A percentile compares a stretch with the other conserved stretches of the same genome.
Evolutionary conservation across 2,113 vertebrate genomes (phyloP).

Genomic region (Oriolus oriolus): DNA sequence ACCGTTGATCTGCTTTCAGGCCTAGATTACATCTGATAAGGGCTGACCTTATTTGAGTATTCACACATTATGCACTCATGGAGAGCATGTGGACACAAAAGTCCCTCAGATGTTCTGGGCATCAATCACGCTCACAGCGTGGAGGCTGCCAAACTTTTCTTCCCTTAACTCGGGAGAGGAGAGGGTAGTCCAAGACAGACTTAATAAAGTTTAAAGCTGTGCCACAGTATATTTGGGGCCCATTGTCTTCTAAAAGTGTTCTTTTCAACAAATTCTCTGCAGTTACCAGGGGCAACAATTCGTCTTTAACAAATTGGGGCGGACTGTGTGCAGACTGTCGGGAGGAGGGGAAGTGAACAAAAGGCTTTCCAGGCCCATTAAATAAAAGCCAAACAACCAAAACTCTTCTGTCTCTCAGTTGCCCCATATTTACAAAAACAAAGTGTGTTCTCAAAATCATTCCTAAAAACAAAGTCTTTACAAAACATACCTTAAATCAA

Average conservation of each 20-base stretch:
- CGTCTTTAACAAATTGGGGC: conserved; percentile 37
- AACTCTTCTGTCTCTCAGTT: background rate
- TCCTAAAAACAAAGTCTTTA: background rate
- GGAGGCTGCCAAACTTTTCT: conserved; percentile 79
- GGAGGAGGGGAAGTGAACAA: background rate
- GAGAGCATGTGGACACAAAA: conserved; percentile 84
- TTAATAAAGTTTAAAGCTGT: conserved; percentile 81
- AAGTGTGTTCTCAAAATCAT: background rate
- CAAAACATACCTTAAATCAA: background rate
- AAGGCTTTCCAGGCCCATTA: background rate
- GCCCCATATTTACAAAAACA: background rate
- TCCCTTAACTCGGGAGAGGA: conserved; percentile 67
- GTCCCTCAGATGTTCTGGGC: conserved; percentile 82
- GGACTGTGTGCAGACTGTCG: background rate
- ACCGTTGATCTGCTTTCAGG: conserved; percentile 77
- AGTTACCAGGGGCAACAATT: conserved; percentile 68
- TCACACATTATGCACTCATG: conserved; percentile 81
- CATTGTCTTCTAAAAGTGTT: conserved; percentile 65
- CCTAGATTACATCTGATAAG: conserved; percentile 83
- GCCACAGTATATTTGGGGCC: conserved; percentile 66
- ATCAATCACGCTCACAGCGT: conserved; percentile 86
- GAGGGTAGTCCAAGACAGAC: conserved; percentile 64
- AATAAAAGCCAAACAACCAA: background rate
- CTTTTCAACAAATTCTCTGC: conserved; percentile 64
- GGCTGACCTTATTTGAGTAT: conserved; percentile 81